Percentiles rank a stretch among this genome's conserved stretches.
Evolutionary conservation across 2,797 vertebrate species (phyloP).

Genomic region (Vespertilio murinus): DNA sequence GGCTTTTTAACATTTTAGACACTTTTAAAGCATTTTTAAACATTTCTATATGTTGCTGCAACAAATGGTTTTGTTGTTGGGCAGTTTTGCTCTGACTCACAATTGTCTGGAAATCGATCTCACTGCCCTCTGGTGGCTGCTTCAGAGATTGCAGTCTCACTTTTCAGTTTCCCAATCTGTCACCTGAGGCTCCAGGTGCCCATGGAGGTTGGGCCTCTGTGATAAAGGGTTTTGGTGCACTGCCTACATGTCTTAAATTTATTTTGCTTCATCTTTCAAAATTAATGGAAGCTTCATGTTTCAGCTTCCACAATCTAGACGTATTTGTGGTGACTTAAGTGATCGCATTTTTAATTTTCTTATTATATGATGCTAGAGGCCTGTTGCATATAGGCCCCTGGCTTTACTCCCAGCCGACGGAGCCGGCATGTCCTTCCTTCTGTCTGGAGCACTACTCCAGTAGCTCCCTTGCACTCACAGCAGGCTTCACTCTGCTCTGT

Average conservation of each 20-base stretch:
- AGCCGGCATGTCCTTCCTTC: no score
- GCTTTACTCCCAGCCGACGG: no score
- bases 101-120: accelerated
- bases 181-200: background rate
- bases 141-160: background rate
- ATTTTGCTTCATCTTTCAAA: background rate
- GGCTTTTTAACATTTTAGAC: no score
- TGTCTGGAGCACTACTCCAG: no score
- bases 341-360: background rate
- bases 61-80: background rate
- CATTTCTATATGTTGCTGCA: no score
- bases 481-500: no score
- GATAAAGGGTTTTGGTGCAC: no score
- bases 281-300: background rate
- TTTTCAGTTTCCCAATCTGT: background rate
- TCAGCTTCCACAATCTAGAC: no score
- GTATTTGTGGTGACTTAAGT: background rate
- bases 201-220: background rate
- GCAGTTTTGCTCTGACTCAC: background rate
- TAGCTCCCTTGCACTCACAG: no score
- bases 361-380: no score
- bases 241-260: background rate
- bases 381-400: no score
- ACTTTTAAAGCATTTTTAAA: no score
- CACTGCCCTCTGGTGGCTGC: background rate